Evolutionary conservation across 2,888 invertebrate species (phyloP), one percentile per base, ranked within the genome.

Genomic region (Eristalis arbustorum): DNA sequence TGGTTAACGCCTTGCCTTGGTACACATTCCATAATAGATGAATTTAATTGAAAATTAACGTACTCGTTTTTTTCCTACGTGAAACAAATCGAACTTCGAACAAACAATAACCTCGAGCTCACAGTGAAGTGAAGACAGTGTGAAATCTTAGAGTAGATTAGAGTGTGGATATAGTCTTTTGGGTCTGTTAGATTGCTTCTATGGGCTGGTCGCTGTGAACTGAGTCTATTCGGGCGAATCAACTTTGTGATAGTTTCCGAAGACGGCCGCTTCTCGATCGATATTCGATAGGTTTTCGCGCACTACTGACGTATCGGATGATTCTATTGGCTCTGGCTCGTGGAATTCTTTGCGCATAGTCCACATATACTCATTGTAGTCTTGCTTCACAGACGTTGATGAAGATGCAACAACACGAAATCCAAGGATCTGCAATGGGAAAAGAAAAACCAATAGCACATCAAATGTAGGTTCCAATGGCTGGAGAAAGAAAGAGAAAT

Each of bases 361-460:
- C 97, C 97, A 97, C 96, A 97, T 97, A 90, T 97, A 97, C 92
- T 97, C 97, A 94, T 97, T 97, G 91, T 97, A 96, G 91, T 97
- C 97, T 93, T 97, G 97, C 92, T 97, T 97, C 28, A 97, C 96
- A 87, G 96, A 96, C 72, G 97, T 96, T 76, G 96, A 96, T 88
- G 97, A 97, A 18, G 97, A 97, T 78, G 97, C 97, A 68, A 97
- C 97, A 75, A 97, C 97, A 93, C 96, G 96, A 93, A 97, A 98
- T 68, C 97, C 97, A 89, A 98, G 94, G 82, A 97, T 97, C 95
- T 95, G 91, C 63, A 91, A 93, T 74, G 28, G 23, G 25, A 25
- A 25, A 90, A 68, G 92, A 93, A 71, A 42, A 23, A 49, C 56
- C 31, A 1, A n/a, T n/a, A n/a, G n/a, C 13, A 31, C 13, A 37